Percentiles rank a stretch among this genome's conserved stretches.
Conservation (phyloP, 2,888 invertebrate genomes). For the Apantesis nais region DNA sequence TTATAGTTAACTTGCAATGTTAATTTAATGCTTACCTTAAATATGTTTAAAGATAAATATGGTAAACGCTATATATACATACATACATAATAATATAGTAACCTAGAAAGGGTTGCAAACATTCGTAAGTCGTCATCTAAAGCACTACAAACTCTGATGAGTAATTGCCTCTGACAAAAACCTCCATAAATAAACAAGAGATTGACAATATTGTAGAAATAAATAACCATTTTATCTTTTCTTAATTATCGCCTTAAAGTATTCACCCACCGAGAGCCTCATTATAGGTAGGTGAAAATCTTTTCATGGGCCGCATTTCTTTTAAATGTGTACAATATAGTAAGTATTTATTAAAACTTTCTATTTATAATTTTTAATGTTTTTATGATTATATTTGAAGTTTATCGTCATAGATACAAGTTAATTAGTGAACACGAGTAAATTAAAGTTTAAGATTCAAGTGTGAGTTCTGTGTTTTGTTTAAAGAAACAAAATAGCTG, state of each 20-base stretch:
- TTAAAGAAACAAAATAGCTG: background rate
- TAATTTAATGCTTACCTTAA: background rate
- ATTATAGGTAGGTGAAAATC: constrained; percentile 13
- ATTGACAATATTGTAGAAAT: background rate
- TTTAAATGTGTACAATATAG: background rate
- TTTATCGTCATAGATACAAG: background rate
- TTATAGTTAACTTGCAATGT: background rate
- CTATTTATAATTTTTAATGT: background rate
- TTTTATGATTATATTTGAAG: background rate
- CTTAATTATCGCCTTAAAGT: background rate
- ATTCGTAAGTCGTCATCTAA: background rate
- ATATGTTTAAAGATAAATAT: background rate
- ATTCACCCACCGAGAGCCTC: constrained; percentile 34
- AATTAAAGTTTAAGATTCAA: background rate
- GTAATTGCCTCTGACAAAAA: background rate
- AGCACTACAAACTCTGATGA: background rate
- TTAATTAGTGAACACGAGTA: constrained; percentile 3
- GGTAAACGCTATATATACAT: background rate
- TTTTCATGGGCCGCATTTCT: constrained; percentile 16
- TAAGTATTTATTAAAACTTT: too few relatives aligned
- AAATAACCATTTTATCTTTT: background rate
- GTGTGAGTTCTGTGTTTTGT: background rate
- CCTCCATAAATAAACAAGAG: background rate
- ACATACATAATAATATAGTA: too few relatives aligned
- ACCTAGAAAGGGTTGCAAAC: background rate